These are phyloP conservation scores for Pogona vitticeps DNA, from an alignment of 2,113 vertebrate genomes.

Conservation along the genomic window DNA sequence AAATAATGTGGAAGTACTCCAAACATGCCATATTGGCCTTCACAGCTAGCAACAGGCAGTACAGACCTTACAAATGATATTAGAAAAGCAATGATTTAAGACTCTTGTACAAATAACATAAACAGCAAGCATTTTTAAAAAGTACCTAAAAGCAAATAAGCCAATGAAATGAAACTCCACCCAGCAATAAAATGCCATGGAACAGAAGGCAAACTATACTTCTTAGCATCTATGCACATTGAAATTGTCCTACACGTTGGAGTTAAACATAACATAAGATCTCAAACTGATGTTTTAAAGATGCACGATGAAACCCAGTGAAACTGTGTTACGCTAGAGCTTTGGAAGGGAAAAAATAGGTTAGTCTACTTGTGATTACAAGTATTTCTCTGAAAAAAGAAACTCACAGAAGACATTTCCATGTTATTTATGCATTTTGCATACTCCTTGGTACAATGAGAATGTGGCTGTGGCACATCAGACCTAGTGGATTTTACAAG, in stretches of 20 bases:
- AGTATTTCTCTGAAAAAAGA: not conserved
- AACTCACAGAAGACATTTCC: not conserved
- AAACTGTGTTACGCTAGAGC: not conserved
- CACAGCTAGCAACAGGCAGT: too few species aligned
- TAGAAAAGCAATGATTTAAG: too few species aligned
- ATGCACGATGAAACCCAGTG: not conserved
- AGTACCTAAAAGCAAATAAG: not conserved
- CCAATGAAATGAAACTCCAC: not conserved
- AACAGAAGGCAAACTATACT: not conserved
- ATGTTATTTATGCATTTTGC: slow-evolving; percentile 40
- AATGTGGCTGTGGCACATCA: slow-evolving; percentile 45
- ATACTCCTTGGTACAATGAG: slow-evolving; percentile 43
- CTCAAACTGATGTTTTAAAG: not conserved
- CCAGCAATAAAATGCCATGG: too few species aligned
- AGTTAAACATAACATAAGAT: not conserved
- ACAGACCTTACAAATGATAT: too few species aligned
- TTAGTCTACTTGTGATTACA: not conserved
- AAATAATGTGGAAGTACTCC: too few species aligned
- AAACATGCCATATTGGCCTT: too few species aligned
- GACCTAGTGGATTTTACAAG: slow-evolving; percentile 50
- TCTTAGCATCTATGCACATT: not conserved
- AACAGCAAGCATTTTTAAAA: not conserved
- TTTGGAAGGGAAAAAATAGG: not conserved
- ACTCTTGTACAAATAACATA: not conserved
- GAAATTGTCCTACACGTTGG: not conserved